Base-by-base conservation (phyloP, 2,888 invertebrate species). In the Uloborus plumipes region DNA sequence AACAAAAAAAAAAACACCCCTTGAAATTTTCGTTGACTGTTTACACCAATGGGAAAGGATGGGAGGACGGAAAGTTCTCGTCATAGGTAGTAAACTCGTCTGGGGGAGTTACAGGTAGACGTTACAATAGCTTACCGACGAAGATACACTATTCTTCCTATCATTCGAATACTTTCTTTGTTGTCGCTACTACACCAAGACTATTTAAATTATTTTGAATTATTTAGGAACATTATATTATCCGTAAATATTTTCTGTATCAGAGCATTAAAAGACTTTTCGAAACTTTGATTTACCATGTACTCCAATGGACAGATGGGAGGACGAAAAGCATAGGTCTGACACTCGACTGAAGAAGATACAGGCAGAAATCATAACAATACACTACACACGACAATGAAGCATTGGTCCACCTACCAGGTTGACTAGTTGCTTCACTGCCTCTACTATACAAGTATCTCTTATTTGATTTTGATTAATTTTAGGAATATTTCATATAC, bases 71-170 rank as follows among this genome's bases (percentile, higher is more conserved):
- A 83, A 67, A 83, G 50, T 77, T 67, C 55, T 18, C 74, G 70
- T 84, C 84, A 84, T 78, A 84, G 78, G 78, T 84, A 75, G 78
- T 75, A 84, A 75, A 84, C 73, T 84, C 84, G 39, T n/a, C n/a
- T n/a, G n/a, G n/a, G n/a, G n/a, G 55, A 55, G n/a, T 55, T 55
- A n/a, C 20, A 55, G 55, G 55, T 7, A 55, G 20, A 55, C 20
- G n/a, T 55, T 55, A 55, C 20, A 18, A 55, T 20, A 55, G n/a
- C 15, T n/a, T 13, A 55, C 2, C 20, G 39, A 39, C 39, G 39
- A 39, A 9, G 39, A 39, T 7, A 9, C 39, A 39, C 11, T 39
- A 11, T 4, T 11, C 2, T 26, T 55, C 22, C 58, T 58, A 11
- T 58, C n/a, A 18, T 18, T 15, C 4, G 58, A 11, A 0, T 58